phyloP scores from a whole-genome alignment of 1,140 invertebrate species.

The Gryon sp. region DNA sequence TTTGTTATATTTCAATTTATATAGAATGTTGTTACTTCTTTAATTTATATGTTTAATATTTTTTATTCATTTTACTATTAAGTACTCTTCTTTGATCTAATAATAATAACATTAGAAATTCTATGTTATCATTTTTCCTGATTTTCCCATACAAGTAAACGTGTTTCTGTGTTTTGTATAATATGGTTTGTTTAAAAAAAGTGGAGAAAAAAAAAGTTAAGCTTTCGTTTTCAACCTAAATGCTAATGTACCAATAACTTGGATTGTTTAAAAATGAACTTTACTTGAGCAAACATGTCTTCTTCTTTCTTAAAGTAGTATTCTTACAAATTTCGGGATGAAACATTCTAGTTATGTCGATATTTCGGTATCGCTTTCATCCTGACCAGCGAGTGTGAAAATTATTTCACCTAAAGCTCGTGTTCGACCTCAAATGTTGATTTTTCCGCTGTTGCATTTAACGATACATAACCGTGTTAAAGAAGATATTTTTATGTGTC shows the following conservation, averaged over 20 bases:
- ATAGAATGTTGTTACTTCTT: too few species aligned
- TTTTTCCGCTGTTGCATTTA: constrained; percentile 43
- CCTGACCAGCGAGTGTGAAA: constrained; percentile 52
- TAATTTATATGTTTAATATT: too few species aligned
- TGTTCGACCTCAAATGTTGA: constrained; percentile 44
- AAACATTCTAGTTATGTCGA: constrained; percentile 26
- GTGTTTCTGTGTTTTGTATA: background rate
- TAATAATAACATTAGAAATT: too few species aligned
- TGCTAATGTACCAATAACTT: too few species aligned
- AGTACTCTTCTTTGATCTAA: too few species aligned
- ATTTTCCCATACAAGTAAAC: constrained; percentile 4
- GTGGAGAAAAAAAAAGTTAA: too few species aligned
- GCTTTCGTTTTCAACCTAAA: constrained; percentile 16
- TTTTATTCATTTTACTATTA: too few species aligned
- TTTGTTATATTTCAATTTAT: too few species aligned
- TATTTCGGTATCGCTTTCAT: constrained; percentile 56
- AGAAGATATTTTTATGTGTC: constrained; percentile 52
- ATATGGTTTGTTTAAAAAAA: constrained; percentile 15
- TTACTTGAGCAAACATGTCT: constrained; percentile 41
- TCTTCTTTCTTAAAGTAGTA: constrained; percentile 22
- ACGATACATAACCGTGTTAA: constrained; percentile 48
- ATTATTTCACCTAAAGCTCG: constrained; percentile 47
- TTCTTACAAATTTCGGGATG: constrained; percentile 32
- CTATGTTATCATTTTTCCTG: too few species aligned
- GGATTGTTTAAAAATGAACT: constrained; percentile 8